A percentile compares a stretch with the other conserved stretches of the same genome.
phyloP scores from a whole-genome alignment of 2,888 invertebrate species.

The Leptura quadrifasciata region DNA sequence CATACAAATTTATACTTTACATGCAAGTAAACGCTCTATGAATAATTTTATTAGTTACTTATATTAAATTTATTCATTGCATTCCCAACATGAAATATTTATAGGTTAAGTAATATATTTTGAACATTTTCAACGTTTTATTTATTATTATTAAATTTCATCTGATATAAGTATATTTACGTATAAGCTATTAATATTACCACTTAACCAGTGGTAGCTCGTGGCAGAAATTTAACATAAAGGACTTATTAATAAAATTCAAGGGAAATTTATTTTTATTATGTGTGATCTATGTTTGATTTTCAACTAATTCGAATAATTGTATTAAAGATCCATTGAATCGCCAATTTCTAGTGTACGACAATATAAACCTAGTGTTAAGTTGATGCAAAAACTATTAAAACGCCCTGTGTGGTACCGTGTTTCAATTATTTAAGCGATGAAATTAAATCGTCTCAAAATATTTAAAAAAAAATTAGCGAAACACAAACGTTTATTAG shows the following conservation, averaged over 20 bases:
- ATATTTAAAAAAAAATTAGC: too few species aligned
- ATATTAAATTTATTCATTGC: slow-evolving; percentile 31
- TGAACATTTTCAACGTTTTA: slow-evolving; percentile 13
- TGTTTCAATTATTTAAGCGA: too few species aligned
- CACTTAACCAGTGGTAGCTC: background rate
- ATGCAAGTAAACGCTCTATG: slow-evolving; percentile 27
- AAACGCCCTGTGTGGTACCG: too few species aligned
- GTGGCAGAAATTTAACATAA: background rate
- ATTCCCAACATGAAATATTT: slow-evolving; percentile 34
- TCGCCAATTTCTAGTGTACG: too few species aligned
- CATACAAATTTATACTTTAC: slow-evolving; percentile 33
- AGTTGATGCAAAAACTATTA: too few species aligned
- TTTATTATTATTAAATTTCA: slow-evolving; percentile 29
- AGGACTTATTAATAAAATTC: background rate
- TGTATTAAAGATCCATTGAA: too few species aligned
- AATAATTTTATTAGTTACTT: slow-evolving; percentile 36
- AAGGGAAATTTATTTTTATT: too few species aligned
- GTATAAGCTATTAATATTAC: slow-evolving; percentile 11
- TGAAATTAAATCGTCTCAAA: too few species aligned
- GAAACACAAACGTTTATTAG: too few species aligned
- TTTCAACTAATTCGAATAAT: too few species aligned
- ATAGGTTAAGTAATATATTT: slow-evolving; percentile 32
- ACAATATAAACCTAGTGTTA: too few species aligned
- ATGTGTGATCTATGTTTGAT: too few species aligned
- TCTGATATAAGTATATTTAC: slow-evolving; percentile 11